A percentile compares a stretch with the other conserved stretches of the same genome.
These are phyloP conservation scores for Cottus gobio DNA, from an alignment of 2,113 vertebrate species.

Conservation along the genomic window DNA sequence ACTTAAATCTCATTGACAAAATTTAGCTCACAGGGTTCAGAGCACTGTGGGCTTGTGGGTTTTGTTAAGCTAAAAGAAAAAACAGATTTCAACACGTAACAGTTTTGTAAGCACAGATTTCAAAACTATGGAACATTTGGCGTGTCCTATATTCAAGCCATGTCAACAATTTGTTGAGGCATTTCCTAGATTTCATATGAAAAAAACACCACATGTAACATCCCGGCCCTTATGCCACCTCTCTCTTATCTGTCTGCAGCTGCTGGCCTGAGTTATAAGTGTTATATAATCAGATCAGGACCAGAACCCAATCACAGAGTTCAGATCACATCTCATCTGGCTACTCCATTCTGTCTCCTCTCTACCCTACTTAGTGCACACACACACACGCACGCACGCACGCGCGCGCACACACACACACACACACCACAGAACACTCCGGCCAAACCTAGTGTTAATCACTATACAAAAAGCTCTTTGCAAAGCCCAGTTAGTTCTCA, in stretches of 20 bases:
- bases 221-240: conserved; percentile 46
- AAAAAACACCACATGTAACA: conserved; percentile 27
- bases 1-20: conserved; percentile 18
- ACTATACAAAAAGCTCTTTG: conserved; percentile 73
- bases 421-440: conserved; percentile 54
- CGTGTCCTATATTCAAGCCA: neutral
- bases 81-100: conserved; percentile 10
- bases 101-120: neutral
- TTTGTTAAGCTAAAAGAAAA: conserved; percentile 5
- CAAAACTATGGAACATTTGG: neutral
- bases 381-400: neutral
- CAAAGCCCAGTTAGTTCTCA: conserved; percentile 71
- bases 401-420: conserved; percentile 10
- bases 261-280: conserved; percentile 52
- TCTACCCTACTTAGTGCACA: conserved; percentile 40
- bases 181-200: conserved; percentile 26
- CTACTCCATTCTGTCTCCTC: conserved; percentile 67
- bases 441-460: conserved; percentile 75
- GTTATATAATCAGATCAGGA: conserved; percentile 77
- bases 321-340: conserved; percentile 76
- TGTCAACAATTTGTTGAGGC: neutral
- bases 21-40: conserved; percentile 37
- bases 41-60: conserved; percentile 4
- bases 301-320: conserved; percentile 63
- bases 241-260: conserved; percentile 61